Base-by-base conservation (phyloP, 2,797 vertebrate genomes). In the Sebastes dallii region DNA sequence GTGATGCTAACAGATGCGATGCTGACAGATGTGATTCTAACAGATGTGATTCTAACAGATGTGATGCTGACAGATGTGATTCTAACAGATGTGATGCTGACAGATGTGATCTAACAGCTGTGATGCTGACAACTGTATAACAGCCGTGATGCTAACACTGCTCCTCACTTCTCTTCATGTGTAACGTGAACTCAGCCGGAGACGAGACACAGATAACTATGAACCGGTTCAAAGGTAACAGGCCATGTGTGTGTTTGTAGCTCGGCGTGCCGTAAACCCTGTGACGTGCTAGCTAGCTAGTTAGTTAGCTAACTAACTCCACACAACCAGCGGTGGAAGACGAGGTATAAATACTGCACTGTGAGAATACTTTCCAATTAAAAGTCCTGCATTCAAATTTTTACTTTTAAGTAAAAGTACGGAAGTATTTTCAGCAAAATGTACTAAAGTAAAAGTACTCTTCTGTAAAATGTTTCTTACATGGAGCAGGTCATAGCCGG, bases 161-260 rank as follows among this genome's bases (percentile, higher is more conserved):
- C 82, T 70, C 9, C 55, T 6, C 79, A 61, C 64, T 77, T 89
- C 22, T 87, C 32, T 88, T 85, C 82, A 83, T 75, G 25, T 87
- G n/a, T 75, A 75, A 83, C 6, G 62, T 73, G 54, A 58, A 83
- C 24, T 72, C 91, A 96, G 95, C 93, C 90, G 88, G 30, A 93
- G 95, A 87, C 91, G 92, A 64, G 95, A 95, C 84, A 86, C 83
- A 83, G 88, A 91, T 93, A 94, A 95, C 91, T 95, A 95, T 95
- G 95, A 95, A 27, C 93, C 95, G 8, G 91, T 94, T 20, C 91
- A 90, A 89, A 95, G 96, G 96, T 96, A 96, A 86, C 67, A 0
- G 5, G 66, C 6, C 5, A 7, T n/a, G 29, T 72, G 30, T 72
- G n/a, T 36, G 55, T 67, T 3, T 10, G 20, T 77, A 12, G 61